These are phyloP conservation scores for Actias luna DNA, from an alignment of 2,888 invertebrate species.

Conservation along the genomic window DNA sequence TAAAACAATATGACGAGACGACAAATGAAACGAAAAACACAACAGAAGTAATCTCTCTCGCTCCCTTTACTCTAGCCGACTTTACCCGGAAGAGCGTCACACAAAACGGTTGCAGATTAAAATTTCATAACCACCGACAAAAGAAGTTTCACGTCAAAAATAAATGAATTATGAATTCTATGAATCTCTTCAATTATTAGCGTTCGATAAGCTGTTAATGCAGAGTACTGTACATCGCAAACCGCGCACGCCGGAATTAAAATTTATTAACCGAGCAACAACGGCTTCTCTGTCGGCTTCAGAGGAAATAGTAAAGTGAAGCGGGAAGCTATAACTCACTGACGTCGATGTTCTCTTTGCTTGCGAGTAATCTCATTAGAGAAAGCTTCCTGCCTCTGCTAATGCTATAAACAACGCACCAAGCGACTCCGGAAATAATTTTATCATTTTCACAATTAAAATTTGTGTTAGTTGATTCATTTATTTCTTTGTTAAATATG, in stretches of 20 bases:
- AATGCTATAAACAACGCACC: conserved; percentile 39
- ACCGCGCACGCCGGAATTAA: conserved; percentile 45
- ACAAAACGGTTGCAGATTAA: too few relatives aligned
- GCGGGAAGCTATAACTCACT: conserved; percentile 67
- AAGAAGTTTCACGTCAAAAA: not conserved
- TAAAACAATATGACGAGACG: too few relatives aligned
- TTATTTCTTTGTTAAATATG: too few relatives aligned
- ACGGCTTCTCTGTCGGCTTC: conserved; percentile 59
- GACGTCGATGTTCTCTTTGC: conserved; percentile 59
- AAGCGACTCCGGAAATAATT: conserved; percentile 29
- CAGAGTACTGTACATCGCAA: not conserved
- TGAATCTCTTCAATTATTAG: not conserved
- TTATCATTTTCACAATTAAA: conserved; percentile 21
- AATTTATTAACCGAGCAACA: conserved; percentile 62
- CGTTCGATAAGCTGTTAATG: not conserved
- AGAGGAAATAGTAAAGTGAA: conserved; percentile 77
- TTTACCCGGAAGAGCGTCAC: too few relatives aligned
- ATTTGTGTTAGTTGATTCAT: not conserved
- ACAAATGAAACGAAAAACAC: too few relatives aligned
- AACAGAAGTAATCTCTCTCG: too few relatives aligned
- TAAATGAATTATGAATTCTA: not conserved
- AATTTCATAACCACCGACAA: too few relatives aligned
- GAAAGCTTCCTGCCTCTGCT: conserved; percentile 44
- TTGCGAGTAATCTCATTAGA: conserved; percentile 57
- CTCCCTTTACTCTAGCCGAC: too few relatives aligned